Evolutionary conservation across 2,888 invertebrate genomes (phyloP).

Genomic region (Brenthis ino): DNA sequence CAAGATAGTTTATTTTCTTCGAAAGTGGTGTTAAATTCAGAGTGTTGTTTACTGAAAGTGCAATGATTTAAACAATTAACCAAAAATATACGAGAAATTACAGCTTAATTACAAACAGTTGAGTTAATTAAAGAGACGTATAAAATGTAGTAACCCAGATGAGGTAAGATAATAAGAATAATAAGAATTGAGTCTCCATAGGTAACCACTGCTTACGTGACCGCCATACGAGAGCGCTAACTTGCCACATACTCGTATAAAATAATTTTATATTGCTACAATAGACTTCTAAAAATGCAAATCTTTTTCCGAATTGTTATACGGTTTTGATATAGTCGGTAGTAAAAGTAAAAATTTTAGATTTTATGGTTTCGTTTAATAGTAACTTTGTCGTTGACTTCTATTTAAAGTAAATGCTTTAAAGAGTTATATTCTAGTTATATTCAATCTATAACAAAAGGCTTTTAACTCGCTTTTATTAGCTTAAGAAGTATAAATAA

Average conservation of each 20-base stretch:
- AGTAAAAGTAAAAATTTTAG: not conserved
- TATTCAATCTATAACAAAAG: too few relatives aligned
- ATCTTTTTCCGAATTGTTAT: not conserved
- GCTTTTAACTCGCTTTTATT: too few relatives aligned
- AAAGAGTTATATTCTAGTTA: too few relatives aligned
- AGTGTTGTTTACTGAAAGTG: too few relatives aligned
- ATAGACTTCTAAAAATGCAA: constrained; percentile 16
- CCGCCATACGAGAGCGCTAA: constrained; percentile 26
- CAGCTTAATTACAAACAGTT: not conserved
- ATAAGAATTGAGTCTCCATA: constrained; percentile 45
- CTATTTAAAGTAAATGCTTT: too few relatives aligned
- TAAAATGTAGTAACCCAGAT: constrained; percentile 39
- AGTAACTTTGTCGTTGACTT: too few relatives aligned
- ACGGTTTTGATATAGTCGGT: not conserved
- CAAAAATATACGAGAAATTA: not conserved
- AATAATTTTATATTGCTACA: constrained; percentile 31
- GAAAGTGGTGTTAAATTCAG: too few relatives aligned
- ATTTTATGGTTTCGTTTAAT: not conserved
- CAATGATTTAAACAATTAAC: too few relatives aligned
- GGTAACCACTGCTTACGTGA: constrained; percentile 45
- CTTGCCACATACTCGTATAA: constrained; percentile 2
- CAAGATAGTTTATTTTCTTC: too few relatives aligned
- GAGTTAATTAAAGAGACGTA: not conserved
- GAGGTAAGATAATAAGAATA: constrained; percentile 57
- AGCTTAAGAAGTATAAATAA: too few relatives aligned